phyloP scores from a whole-genome alignment of 2,888 invertebrate genomes.

The Ceramica pisi region DNA sequence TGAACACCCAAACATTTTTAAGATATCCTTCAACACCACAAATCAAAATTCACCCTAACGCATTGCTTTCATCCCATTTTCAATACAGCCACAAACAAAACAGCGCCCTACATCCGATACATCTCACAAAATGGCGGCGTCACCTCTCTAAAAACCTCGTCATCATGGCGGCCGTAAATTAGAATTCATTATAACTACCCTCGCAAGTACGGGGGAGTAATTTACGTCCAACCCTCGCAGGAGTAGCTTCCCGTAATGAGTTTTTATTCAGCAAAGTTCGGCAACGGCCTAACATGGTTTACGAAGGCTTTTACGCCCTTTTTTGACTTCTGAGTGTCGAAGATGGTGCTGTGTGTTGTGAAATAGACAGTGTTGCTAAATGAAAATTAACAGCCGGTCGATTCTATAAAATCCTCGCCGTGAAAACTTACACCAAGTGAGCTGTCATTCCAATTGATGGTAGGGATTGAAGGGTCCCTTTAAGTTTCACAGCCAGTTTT shows the following conservation, averaged over 20 bases:
- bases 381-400: no score
- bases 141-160: slow-evolving; percentile 49
- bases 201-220: slow-evolving; percentile 58
- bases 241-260: slow-evolving; percentile 62
- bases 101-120: slow-evolving; percentile 32
- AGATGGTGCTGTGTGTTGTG: not conserved
- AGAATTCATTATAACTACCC: slow-evolving; percentile 66
- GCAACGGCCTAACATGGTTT: slow-evolving; percentile 28
- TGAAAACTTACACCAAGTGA: no score
- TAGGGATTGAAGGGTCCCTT: no score
- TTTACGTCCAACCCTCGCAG: slow-evolving; percentile 55
- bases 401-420: no score
- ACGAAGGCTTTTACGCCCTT: slow-evolving; percentile 19
- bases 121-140: slow-evolving; percentile 44
- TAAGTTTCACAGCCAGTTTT: no score
- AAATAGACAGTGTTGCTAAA: no score
- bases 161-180: slow-evolving; percentile 60
- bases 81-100: slow-evolving; percentile 35
- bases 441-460: no score
- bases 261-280: slow-evolving; percentile 67
- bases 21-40: not conserved
- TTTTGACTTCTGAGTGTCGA: slow-evolving; percentile 17
- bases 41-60: slow-evolving; percentile 3
- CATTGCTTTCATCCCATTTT: slow-evolving; percentile 21
- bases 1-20: no score